Base-by-base conservation (phyloP, 2,113 vertebrate species). In the Garra rufa region DNA sequence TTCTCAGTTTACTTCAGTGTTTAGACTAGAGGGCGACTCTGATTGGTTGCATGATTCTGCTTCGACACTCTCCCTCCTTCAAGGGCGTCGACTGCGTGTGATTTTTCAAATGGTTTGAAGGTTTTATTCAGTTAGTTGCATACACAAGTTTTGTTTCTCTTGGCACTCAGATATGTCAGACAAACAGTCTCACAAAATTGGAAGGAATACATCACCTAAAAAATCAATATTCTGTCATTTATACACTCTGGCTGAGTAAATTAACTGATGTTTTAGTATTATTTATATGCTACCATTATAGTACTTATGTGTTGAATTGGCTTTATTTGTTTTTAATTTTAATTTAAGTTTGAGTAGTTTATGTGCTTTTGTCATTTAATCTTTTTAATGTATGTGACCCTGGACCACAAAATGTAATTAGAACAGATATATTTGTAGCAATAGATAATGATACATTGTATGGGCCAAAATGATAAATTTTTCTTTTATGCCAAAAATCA, bases 1-100 rank as follows among this genome's bases (percentile, higher is more conserved):
- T 59, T 77, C 76, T 61, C 34, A 6, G 6, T 24, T 77, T 61
- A 78, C 76, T n/a, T 61, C 19, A 43, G 6, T 24, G 38, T 74
- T 46, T 17, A 69, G 15, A 50, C 44, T 41, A 44, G 55, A 41
- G n/a, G 21, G 17, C 2, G 24, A 17, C 15, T 63, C 15, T 44
- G 14, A 79, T 79, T 79, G 38, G 57, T 28, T 79, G 24, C 24
- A 17, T 19, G 52, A 28, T 44, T 57, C 38, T 14, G 14, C 30
- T 28, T 41, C 2, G 15, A 63, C 24, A 65, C 41, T 1, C 38
- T 38, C 76, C 15, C 55, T 44, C 69, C 3, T 63, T 79, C 4
- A 28, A 63, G 41, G 76, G 76, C 3, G 57, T 63, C 8, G 30
- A 79, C 76, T 79, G 5, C 44, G 76, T 34, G 46, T 9, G 41